Evolutionary conservation across 2,888 invertebrate genomes (phyloP).

Genomic region (Apamea sordens): DNA sequence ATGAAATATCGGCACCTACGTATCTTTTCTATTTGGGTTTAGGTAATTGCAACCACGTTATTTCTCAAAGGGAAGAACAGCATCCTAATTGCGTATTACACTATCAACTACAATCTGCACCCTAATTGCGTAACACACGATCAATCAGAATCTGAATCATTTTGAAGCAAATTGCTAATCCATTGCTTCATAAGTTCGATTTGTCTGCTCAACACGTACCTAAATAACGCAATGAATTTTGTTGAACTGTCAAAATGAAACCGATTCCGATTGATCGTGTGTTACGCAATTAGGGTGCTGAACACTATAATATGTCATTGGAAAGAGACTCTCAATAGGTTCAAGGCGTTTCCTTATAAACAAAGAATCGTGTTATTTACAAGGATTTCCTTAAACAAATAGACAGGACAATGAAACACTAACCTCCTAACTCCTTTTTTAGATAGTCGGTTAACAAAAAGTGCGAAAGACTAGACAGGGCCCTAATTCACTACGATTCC

Average conservation of each 20-base stretch:
- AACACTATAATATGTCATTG: not conserved
- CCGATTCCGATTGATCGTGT: too few relatives aligned
- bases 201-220: not conserved
- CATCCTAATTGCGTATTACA: too few relatives aligned
- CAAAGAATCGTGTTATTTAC: slow-evolving; percentile 11
- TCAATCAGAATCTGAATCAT: too few relatives aligned
- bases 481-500: too few relatives aligned
- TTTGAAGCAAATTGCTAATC: too few relatives aligned
- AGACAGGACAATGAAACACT: slow-evolving; percentile 17
- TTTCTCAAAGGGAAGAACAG: not conserved
- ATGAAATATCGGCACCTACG: not conserved
- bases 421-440: not conserved
- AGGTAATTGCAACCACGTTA: not conserved
- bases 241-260: too few relatives aligned
- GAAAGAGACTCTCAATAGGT: slow-evolving; percentile 12
- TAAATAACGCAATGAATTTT: not conserved
- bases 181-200: not conserved
- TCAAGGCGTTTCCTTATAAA: slow-evolving; percentile 42
- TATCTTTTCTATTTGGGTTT: not conserved
- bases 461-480: not conserved
- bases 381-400: slow-evolving; percentile 38
- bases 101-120: too few relatives aligned
- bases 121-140: too few relatives aligned
- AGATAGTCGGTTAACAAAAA: too few relatives aligned
- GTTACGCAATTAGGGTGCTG: too few relatives aligned